Percentiles rank a stretch among this genome's conserved stretches.
Conservation (phyloP, 2,113 vertebrate species). For the Engraulis encrasicolus region DNA sequence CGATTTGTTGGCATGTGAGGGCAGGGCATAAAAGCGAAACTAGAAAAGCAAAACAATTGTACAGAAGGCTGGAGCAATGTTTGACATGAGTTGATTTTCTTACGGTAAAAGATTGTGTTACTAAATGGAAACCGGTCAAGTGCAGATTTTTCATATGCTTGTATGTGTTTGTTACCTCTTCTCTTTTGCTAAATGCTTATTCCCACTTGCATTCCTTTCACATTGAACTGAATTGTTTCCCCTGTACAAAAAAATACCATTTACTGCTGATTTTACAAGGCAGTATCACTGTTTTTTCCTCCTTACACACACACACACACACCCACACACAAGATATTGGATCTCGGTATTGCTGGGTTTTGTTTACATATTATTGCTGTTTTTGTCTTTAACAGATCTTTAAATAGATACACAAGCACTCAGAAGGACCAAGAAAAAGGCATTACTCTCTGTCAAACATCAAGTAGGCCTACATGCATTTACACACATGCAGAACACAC, state of each 20-base stretch:
- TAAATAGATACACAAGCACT: not conserved
- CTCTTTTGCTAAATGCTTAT: no score
- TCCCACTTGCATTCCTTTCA: not conserved
- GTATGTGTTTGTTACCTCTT: not conserved
- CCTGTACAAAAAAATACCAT: not conserved
- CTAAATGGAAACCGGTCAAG: not conserved
- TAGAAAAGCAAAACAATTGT: no score
- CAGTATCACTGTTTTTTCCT: not conserved
- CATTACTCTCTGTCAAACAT: no score
- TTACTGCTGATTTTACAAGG: not conserved
- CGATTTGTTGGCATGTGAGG: no score
- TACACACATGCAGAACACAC: no score
- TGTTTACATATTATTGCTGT: not conserved
- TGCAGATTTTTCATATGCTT: not conserved
- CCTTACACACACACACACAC: conserved; percentile 38
- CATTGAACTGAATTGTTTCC: not conserved
- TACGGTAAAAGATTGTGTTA: not conserved
- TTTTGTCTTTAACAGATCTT: not conserved
- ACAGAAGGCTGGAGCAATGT: no score
- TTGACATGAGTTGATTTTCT: no score
- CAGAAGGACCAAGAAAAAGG: not conserved
- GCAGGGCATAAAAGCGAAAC: no score
- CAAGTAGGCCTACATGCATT: no score
- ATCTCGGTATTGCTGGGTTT: not conserved
- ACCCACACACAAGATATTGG: not conserved